Evolutionary conservation across 2,113 vertebrate genomes (phyloP).

Genomic region (Oncorhynchus masou): DNA sequence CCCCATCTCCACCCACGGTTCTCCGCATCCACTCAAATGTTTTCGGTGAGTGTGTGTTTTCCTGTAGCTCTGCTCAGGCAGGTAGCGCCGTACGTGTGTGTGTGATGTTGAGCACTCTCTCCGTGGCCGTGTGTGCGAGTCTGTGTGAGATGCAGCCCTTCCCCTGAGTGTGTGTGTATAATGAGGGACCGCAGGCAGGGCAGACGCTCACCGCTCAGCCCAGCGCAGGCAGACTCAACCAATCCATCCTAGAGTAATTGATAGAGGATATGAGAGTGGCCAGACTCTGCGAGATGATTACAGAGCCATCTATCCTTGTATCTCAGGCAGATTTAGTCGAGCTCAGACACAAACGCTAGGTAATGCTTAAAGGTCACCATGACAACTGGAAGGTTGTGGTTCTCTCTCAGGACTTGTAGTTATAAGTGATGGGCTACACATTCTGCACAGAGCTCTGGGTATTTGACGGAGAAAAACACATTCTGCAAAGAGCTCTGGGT

Average conservation of each 20-base stretch:
- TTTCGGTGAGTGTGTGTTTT: conserved; percentile 8
- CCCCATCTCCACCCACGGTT: neutral
- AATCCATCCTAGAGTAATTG: conserved; percentile 61
- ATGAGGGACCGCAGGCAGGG: conserved; percentile 69
- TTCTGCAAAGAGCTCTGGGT: too few species aligned
- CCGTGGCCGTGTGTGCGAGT: neutral
- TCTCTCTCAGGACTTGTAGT: too few species aligned
- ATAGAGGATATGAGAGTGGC: conserved; percentile 2
- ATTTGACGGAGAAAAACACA: too few species aligned
- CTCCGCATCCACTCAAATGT: neutral
- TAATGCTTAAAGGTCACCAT: conserved; percentile 43
- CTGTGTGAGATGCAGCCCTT: conserved; percentile 43
- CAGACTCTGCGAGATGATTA: conserved; percentile 7
- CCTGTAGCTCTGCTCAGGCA: neutral
- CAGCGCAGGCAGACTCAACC: conserved; percentile 58
- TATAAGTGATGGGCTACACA: too few species aligned
- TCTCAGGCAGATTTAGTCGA: neutral
- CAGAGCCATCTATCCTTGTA: neutral
- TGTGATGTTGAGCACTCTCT: neutral
- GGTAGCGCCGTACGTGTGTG: neutral
- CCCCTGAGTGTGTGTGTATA: conserved; percentile 60
- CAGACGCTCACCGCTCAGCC: conserved; percentile 53
- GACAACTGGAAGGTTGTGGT: conserved; percentile 43
- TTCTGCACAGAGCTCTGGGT: too few species aligned
- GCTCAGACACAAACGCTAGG: conserved; percentile 8